phyloP scores from a whole-genome alignment of 2,113 vertebrate species.

The Crotalus horridus region DNA sequence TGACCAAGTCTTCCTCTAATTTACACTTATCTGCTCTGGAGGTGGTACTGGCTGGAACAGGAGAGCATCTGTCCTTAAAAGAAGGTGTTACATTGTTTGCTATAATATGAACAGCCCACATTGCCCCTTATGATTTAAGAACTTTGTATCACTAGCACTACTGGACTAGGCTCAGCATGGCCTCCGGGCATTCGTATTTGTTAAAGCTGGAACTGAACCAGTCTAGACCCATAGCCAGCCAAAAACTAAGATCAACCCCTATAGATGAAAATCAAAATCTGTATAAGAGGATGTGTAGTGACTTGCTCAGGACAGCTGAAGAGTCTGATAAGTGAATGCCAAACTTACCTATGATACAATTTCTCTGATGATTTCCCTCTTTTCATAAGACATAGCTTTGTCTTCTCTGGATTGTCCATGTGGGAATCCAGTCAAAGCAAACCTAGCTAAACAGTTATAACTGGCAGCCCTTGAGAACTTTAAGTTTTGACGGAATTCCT shows the following conservation, averaged over 20 bases:
- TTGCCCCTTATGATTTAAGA: neutral
- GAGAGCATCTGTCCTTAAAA: slow-evolving; percentile 42
- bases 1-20: slow-evolving; percentile 23
- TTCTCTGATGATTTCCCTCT: neutral
- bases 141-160: neutral
- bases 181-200: neutral
- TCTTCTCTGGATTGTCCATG: neutral
- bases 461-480: neutral
- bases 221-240: neutral
- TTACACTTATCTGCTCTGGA: slow-evolving; percentile 62
- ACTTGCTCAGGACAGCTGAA: neutral
- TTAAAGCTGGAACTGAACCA: neutral
- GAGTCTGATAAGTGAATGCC: neutral
- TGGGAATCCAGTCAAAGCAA: neutral
- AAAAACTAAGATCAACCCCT: neutral
- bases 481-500: neutral
- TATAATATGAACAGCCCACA: too few relatives aligned
- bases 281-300: neutral
- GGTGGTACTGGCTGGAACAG: slow-evolving; percentile 72
- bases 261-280: neutral
- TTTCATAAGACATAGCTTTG: neutral
- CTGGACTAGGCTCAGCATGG: neutral
- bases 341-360: neutral
- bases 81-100: slow-evolving; percentile 44
- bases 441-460: neutral